Evolutionary conservation across 1,140 invertebrate genomes (phyloP), one percentile per base, ranked within the genome.

Genomic region (Pristionchus pacificus): DNA sequence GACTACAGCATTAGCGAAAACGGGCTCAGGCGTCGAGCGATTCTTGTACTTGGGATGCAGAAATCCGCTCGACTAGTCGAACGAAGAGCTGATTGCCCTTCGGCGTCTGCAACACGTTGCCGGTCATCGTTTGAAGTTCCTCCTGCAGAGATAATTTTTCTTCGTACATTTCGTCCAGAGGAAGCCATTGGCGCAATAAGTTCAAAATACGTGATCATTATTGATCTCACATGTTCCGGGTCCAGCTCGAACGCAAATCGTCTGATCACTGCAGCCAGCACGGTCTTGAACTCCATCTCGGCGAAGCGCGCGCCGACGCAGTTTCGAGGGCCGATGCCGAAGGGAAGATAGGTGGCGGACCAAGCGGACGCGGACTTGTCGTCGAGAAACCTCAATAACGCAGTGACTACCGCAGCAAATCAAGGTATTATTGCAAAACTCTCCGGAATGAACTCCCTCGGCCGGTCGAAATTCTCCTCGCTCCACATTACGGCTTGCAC

Each of bases 261-360:
- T 6, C 38, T 6, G 6, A 19, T 49, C 38, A 49, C 38, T 49
- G 6, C 38, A 49, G 38, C 78, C 3, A 87, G 25, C 1, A 88
- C 88, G 55, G 90, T 74, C 85, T 91, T 91, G 0, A 88, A 86
- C 79, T 90, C 87, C 62, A 90, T 74, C 1, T 88, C 64, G 1
- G 89, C 90, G 64, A 91, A 89, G 38, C 89, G 86, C 80, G 86
- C 85, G 49, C 89, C 89, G 25, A n/a, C 80, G 70, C 87, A 88
- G 71, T 84, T 85, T 28, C 86, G 72, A 1, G 86, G 87, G 6
- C 87, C 87, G 30, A 74, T 74, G 19, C 87, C 87, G 76, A 88
- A 88, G 1, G 87, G 85, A 1, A 86, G 55, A 66, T 80, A 87
- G 0, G 80, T 69, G 58, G 79, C 81, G 2, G 82, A 10, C 38